Base-by-base conservation (phyloP, 2,113 vertebrate species). In the Ailuropoda melanoleuca region DNA sequence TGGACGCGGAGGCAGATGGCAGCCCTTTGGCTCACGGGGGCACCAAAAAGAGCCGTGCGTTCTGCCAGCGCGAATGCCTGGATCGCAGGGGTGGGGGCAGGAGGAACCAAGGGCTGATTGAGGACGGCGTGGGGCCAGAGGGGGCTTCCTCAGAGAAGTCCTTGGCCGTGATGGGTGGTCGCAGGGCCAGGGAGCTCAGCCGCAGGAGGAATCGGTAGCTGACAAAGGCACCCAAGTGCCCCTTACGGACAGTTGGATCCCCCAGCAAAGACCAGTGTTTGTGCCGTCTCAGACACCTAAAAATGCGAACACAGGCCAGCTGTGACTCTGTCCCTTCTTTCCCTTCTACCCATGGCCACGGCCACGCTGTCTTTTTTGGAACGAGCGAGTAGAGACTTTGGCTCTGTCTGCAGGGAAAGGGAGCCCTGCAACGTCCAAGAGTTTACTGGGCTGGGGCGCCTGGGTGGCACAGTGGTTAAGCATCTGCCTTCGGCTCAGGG, bases 211-310 rank as follows among this genome's bases (percentile, higher is more conserved):
- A 26, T 7, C 9, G 1, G 18, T 7, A 74, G 68, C 34, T 34
- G 34, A 60, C 24, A 10, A 60, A 31, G 77, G 64, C 43, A 58
- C 0, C 0, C 62, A 26, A 2, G n/a, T 14, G 8, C 17, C 74
- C 31, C 29, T 56, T 17, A 11, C 0, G 1, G 53, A 80, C 64
- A 43, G 18, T 0, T 23, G 34, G 37, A 26, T 48, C 17, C 46
- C 66, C 34, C n/a, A 55, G 56, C 26, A 72, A 56, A 80, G 84
- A 24, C 34, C 9, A 3, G 37, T 5, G 8, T 46, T n/a, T 17
- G 43, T 31, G 34, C 29, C 19, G 23, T 21, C 46, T 93, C 46
- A 37, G 37, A 55, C 46, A 60, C 34, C n/a, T 11, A 4, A 39
- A 53, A 56, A 0, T 4, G 37, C 21, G 24, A 85, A 24, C 29